A percentile compares a stretch with the other conserved stretches of the same genome.
Evolutionary conservation across 2,113 vertebrate genomes (phyloP).

Genomic region (Trogon surrucura): DNA sequence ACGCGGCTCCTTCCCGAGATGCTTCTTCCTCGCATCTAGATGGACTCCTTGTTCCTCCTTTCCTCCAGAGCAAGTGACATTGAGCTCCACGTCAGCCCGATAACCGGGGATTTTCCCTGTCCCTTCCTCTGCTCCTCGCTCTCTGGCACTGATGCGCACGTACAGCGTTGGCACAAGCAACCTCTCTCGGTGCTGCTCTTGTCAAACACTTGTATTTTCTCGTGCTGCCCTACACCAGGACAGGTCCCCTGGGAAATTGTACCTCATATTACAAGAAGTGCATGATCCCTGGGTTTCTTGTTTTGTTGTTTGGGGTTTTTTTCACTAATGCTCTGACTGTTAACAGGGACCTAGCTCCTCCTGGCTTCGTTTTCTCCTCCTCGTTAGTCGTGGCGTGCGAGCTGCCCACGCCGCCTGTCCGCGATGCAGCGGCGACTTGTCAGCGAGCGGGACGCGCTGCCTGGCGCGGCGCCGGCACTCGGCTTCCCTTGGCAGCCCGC

Average conservation of each 20-base stretch:
- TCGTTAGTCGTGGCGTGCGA: background rate
- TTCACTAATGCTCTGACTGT: background rate
- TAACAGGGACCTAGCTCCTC: background rate
- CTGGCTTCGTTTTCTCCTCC: background rate
- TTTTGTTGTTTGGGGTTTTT: too few relatives aligned
- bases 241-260: background rate
- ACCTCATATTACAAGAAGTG: background rate
- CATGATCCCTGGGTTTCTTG: rapidly evolving
- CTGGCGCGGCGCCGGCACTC: background rate
- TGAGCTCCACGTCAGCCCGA: background rate
- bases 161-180: background rate
- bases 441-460: background rate
- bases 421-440: background rate
- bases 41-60: background rate
- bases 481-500: background rate
- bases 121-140: rapidly evolving
- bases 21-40: rapidly evolving
- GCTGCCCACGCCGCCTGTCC: background rate
- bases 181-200: background rate
- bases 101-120: rapidly evolving
- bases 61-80: background rate
- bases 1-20: background rate
- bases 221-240: background rate
- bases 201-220: background rate
- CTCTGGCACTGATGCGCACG: background rate